Evolutionary conservation across 2,797 vertebrate genomes (phyloP).

Genomic region (Scomberomorus guttatus): DNA sequence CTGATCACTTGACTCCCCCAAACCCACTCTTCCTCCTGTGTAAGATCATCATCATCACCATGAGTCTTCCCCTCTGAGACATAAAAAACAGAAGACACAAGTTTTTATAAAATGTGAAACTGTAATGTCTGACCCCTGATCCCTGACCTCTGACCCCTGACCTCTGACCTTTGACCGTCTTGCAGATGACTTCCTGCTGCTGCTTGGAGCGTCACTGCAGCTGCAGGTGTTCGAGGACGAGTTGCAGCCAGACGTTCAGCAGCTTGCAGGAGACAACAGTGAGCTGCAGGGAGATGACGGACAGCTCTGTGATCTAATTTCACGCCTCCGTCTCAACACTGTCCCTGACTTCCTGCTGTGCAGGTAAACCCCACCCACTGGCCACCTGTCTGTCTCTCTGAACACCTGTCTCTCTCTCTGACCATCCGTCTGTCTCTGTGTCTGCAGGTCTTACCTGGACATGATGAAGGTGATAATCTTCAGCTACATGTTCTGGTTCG

Average conservation of each 20-base stretch:
- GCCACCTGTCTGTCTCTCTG: not conserved
- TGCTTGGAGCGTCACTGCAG: constrained; percentile 93
- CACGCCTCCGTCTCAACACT: constrained; percentile 86
- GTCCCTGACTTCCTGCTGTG: constrained; percentile 95
- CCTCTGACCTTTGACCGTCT: too few relatives aligned
- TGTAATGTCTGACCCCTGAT: too few relatives aligned
- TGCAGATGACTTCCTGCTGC: constrained; percentile 93
- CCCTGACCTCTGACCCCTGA: too few relatives aligned
- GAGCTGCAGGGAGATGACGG: constrained; percentile 89
- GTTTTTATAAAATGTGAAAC: too few relatives aligned
- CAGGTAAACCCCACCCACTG: constrained; percentile 81
- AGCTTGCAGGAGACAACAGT: constrained; percentile 92
- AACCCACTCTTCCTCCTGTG: constrained; percentile 94
- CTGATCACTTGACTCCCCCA: constrained; percentile 92
- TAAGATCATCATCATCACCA: constrained; percentile 77
- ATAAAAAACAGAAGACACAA: too few relatives aligned
- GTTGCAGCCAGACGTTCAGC: constrained; percentile 86
- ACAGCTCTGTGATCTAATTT: constrained; percentile 89
- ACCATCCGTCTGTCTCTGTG: not conserved
- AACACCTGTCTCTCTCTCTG: too few relatives aligned
- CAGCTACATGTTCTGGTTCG: constrained; percentile 98
- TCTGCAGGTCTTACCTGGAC: constrained; percentile 93
- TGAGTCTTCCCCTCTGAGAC: too few relatives aligned
- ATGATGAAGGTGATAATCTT: constrained; percentile 97
- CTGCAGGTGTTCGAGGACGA: constrained; percentile 95